Percentiles rank a stretch among this genome's conserved stretches.
Evolutionary conservation across 2,113 vertebrate genomes (phyloP).

Genomic region (Passer domesticus): DNA sequence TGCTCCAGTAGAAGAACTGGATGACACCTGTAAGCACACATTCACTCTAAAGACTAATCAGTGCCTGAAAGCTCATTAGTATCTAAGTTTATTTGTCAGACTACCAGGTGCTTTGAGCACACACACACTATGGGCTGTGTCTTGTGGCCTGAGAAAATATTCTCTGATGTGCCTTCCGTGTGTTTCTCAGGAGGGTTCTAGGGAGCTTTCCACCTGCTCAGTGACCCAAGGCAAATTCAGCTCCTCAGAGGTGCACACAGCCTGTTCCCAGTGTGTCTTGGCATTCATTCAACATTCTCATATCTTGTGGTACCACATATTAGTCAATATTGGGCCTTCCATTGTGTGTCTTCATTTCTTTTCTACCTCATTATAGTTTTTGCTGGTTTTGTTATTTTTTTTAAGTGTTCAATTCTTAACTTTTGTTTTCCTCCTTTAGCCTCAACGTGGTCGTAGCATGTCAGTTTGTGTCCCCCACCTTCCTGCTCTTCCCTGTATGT

Average conservation of each 20-base stretch:
- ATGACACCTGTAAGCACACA: not conserved
- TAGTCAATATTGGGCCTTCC: not conserved
- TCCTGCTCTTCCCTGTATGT: constrained; percentile 79
- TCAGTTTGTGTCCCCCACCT: constrained; percentile 92
- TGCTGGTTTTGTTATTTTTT: constrained; percentile 56
- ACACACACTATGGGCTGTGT: not conserved
- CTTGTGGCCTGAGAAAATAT: not conserved
- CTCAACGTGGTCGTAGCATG: constrained; percentile 95
- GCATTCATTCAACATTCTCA: constrained; percentile 41
- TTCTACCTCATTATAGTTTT: constrained; percentile 62
- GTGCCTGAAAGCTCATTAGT: not conserved
- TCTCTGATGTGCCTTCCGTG: not conserved
- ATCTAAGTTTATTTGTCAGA: not conserved
- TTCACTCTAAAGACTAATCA: not conserved
- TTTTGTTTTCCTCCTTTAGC: constrained; percentile 81
- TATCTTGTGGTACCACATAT: not conserved
- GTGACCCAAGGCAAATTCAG: not conserved
- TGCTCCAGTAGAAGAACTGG: not conserved
- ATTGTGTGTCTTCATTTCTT: constrained; percentile 46
- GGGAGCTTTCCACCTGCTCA: not conserved
- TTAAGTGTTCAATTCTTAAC: constrained; percentile 71
- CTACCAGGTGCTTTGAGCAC: not conserved
- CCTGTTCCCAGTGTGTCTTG: constrained; percentile 21
- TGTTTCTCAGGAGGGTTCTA: not conserved
- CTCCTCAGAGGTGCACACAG: not conserved